Evolutionary conservation across 1,140 invertebrate species (phyloP).

Genomic region (Pachypeltis micranthus): DNA sequence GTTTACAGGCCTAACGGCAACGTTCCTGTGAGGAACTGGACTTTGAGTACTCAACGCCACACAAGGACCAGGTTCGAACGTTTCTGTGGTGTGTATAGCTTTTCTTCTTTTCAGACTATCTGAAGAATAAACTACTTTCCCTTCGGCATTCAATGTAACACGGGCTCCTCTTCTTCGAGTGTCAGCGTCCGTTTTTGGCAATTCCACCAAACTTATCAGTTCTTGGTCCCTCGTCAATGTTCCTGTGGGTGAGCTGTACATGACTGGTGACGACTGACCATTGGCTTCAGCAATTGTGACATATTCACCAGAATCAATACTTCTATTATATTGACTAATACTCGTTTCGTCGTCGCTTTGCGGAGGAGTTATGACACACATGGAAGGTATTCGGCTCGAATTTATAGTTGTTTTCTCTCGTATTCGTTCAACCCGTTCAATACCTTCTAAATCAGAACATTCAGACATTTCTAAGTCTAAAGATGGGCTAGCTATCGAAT

Average conservation of each 20-base stretch:
- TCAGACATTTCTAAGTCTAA: conserved; percentile 63
- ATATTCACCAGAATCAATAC: conserved; percentile 57
- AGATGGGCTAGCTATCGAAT: conserved; percentile 55
- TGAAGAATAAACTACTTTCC: conserved; percentile 79
- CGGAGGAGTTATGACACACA: conserved; percentile 82
- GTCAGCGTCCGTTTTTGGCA: conserved; percentile 35
- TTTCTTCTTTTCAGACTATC: conserved; percentile 72
- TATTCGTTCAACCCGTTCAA: conserved; percentile 71
- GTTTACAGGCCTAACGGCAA: conserved; percentile 27
- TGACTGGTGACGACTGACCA: conserved; percentile 36
- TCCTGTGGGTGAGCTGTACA: conserved; percentile 32
- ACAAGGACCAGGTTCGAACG: conserved; percentile 53
- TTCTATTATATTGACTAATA: conserved; percentile 22
- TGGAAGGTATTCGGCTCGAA: conserved; percentile 74
- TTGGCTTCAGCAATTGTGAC: conserved; percentile 70
- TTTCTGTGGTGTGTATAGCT: conserved; percentile 67
- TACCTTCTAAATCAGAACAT: conserved; percentile 68
- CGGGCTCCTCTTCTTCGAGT: conserved; percentile 51
- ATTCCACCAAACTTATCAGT: conserved; percentile 67
- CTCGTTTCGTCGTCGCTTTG: conserved; percentile 68
- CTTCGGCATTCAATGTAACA: conserved; percentile 74
- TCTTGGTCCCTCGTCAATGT: conserved; percentile 45
- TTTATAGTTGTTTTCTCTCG: conserved; percentile 75
- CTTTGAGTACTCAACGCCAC: conserved; percentile 23
- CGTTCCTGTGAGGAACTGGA: conserved; percentile 26